These are phyloP conservation scores for Microcebus ravelobensis DNA, from an alignment of 2,113 vertebrate species.

Conservation along the genomic window DNA sequence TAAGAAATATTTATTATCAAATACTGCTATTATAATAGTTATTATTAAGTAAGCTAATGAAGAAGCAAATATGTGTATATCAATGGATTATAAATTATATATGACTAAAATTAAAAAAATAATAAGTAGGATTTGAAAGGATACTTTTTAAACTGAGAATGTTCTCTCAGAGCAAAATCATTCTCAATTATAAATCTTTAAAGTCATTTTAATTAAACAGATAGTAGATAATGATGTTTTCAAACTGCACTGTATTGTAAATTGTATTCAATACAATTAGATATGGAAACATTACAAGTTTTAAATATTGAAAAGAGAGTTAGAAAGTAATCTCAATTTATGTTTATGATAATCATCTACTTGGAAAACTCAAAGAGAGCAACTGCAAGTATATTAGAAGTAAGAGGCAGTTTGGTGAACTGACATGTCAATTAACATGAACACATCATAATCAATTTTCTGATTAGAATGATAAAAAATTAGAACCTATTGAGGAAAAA, in stretches of 20 bases:
- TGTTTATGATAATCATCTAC: not conserved
- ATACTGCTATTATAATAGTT: not conserved
- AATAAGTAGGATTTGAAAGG: not conserved
- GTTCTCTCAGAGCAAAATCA: not conserved
- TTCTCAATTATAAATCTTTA: not conserved
- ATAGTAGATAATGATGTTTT: not conserved
- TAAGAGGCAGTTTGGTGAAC: not conserved
- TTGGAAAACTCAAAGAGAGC: not conserved
- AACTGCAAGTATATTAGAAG: not conserved
- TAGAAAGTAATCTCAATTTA: not conserved
- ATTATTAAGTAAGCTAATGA: not conserved
- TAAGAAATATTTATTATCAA: not conserved
- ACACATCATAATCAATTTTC: not conserved
- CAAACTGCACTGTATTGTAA: not conserved
- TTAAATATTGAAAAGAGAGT: not conserved
- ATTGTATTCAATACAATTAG: not conserved
- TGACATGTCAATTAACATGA: not conserved
- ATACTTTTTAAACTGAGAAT: not conserved
- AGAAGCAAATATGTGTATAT: not conserved
- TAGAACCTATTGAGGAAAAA: not conserved
- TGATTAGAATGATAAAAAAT: not conserved
- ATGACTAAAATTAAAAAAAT: not conserved
- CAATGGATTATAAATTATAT: not conserved
- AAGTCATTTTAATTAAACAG: not conserved
- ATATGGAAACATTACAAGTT: not conserved